A percentile compares a stretch with the other conserved stretches of the same genome.
phyloP scores from a whole-genome alignment of 2,888 invertebrate species.

The Coecobrya sp. region DNA sequence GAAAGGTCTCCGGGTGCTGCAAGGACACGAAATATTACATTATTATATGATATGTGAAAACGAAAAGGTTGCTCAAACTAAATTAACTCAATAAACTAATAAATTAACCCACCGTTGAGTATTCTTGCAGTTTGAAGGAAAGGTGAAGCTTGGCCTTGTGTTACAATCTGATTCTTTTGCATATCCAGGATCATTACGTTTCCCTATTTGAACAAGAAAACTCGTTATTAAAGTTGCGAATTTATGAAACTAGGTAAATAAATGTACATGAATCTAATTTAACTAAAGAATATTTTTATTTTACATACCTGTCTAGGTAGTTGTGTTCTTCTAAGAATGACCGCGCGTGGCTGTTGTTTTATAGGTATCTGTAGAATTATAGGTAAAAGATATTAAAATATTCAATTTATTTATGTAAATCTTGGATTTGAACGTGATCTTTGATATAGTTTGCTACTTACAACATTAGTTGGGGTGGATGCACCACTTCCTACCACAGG shows the following conservation, averaged over 20 bases:
- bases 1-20: conserved; percentile 81
- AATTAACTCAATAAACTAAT: too few relatives aligned
- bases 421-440: too few relatives aligned
- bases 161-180: conserved; percentile 83
- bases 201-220: conserved; percentile 65
- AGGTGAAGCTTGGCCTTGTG: conserved; percentile 81
- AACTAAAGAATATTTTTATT: neutral
- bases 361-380: conserved; percentile 72
- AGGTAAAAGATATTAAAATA: too few relatives aligned
- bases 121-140: conserved; percentile 85
- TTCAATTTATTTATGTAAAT: too few relatives aligned
- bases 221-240: neutral
- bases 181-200: conserved; percentile 85
- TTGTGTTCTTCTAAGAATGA: conserved; percentile 84
- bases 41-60: too few relatives aligned
- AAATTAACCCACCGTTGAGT: conserved; percentile 83
- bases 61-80: too few relatives aligned
- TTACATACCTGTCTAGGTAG: conserved; percentile 82
- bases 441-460: conserved; percentile 16
- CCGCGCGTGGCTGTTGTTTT: conserved; percentile 83
- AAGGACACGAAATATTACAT: neutral
- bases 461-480: conserved; percentile 41
- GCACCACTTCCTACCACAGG: conserved; percentile 52
- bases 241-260: too few relatives aligned
- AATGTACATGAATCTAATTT: too few relatives aligned